Conservation (phyloP, 2,113 vertebrate genomes). For the Heloderma charlesbogerti region DNA sequence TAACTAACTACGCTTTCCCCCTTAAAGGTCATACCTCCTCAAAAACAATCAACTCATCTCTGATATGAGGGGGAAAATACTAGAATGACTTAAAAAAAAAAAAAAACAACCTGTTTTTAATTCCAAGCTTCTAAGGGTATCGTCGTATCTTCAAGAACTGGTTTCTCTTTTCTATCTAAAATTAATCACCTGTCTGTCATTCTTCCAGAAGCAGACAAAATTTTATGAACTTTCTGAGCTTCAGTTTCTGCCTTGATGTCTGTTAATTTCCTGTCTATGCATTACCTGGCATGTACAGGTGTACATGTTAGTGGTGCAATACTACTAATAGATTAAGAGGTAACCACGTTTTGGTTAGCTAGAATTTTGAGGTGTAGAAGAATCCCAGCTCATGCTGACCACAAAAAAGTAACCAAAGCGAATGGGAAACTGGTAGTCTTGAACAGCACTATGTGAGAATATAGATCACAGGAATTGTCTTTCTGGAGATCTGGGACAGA, state of each 20-base stretch:
- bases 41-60: constrained; percentile 57
- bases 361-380: not conserved
- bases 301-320: not conserved
- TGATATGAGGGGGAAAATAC: constrained; percentile 2
- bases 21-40: constrained; percentile 56
- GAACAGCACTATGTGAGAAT: not conserved
- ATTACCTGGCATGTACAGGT: not conserved
- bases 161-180: constrained; percentile 49
- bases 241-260: constrained; percentile 1
- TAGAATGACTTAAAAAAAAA: constrained; percentile 50
- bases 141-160: constrained; percentile 53
- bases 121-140: constrained; percentile 48
- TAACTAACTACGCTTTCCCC: constrained; percentile 55
- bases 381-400: not conserved
- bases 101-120: constrained; percentile 59
- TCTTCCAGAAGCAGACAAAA: constrained; percentile 47
- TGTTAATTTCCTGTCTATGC: constrained; percentile 1
- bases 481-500: not conserved
- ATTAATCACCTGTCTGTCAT: constrained; percentile 52
- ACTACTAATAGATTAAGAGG: not conserved
- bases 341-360: not conserved
- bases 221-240: constrained; percentile 12
- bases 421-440: not conserved
- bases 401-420: not conserved
- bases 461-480: not conserved